phyloP scores from a whole-genome alignment of 2,888 invertebrate species.

The Platerodrilus igneus region DNA sequence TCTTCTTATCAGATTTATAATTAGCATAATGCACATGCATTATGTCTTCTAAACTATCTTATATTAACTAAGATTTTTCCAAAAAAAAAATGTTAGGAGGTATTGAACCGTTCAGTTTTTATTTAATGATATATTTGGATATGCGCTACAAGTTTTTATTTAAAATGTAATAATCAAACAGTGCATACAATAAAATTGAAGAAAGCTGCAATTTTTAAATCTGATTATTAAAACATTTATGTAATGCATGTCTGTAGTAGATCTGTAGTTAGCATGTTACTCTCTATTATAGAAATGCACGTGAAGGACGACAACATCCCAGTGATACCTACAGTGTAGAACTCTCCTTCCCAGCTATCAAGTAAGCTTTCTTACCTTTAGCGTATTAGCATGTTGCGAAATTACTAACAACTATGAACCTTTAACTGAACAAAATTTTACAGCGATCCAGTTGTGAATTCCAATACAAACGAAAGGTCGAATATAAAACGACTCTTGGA shows the following conservation, averaged over 20 bases:
- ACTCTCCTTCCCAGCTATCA: constrained; percentile 87
- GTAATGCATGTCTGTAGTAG: constrained; percentile 30
- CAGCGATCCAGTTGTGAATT: constrained; percentile 86
- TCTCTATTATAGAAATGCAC: constrained; percentile 64
- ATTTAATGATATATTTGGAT: too few species aligned
- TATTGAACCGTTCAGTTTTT: too few species aligned
- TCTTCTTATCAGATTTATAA: too few species aligned
- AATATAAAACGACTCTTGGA: constrained; percentile 80
- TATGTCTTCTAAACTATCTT: too few species aligned
- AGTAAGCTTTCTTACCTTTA: constrained; percentile 58
- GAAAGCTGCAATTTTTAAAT: too few species aligned
- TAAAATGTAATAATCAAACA: too few species aligned
- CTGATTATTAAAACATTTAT: too few species aligned
- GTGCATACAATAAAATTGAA: too few species aligned
- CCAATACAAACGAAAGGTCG: constrained; percentile 81
- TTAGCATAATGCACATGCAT: too few species aligned
- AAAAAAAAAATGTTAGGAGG: too few species aligned
- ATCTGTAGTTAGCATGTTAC: constrained; percentile 46
- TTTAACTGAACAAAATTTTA: constrained; percentile 10
- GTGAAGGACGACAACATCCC: constrained; percentile 82
- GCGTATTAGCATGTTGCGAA: constrained; percentile 10
- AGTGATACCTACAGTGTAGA: constrained; percentile 88
- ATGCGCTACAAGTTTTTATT: too few species aligned
- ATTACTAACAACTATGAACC: constrained; percentile 3
- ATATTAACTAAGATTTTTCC: too few species aligned